These are phyloP conservation scores for Melanotaenia pygmaea DNA, from an alignment of 2,797 vertebrate genomes.

Conservation along the genomic window DNA sequence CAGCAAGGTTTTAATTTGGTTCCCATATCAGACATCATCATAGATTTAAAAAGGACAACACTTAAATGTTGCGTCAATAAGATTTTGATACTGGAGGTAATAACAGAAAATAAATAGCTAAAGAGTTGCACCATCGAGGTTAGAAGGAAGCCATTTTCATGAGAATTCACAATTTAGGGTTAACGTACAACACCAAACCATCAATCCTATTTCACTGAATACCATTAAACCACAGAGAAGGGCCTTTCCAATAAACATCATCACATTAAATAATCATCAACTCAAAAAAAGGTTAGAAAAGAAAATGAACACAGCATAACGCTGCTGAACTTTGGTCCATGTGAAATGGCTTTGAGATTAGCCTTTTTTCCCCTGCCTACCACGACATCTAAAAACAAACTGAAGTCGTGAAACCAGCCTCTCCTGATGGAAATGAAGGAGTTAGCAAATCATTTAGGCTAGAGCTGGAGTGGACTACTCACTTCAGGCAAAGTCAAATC, in stretches of 20 bases:
- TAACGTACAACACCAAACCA: not conserved
- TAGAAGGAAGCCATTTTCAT: not conserved
- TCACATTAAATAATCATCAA: not conserved
- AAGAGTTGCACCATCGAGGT: not conserved
- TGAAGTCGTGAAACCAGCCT: not conserved
- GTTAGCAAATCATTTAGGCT: not conserved
- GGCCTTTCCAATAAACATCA: not conserved
- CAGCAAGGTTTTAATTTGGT: not conserved
- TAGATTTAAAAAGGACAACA: not conserved
- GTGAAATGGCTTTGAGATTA: not conserved
- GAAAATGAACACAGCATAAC: not conserved
- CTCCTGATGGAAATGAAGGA: not conserved
- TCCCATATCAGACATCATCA: not conserved
- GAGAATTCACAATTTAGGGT: not conserved
- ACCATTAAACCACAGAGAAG: not conserved
- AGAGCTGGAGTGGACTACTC: not conserved
- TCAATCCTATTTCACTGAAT: not conserved
- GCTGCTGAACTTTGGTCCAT: not conserved
- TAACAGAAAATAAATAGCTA: not conserved
- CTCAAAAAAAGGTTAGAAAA: not conserved
- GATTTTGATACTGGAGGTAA: not conserved
- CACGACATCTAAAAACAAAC: not conserved
- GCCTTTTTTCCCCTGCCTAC: not conserved
- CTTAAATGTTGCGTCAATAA: not conserved
- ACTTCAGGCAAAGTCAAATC: not conserved